Conservation (phyloP, 2,888 invertebrate genomes). For the Apantesis nais region DNA sequence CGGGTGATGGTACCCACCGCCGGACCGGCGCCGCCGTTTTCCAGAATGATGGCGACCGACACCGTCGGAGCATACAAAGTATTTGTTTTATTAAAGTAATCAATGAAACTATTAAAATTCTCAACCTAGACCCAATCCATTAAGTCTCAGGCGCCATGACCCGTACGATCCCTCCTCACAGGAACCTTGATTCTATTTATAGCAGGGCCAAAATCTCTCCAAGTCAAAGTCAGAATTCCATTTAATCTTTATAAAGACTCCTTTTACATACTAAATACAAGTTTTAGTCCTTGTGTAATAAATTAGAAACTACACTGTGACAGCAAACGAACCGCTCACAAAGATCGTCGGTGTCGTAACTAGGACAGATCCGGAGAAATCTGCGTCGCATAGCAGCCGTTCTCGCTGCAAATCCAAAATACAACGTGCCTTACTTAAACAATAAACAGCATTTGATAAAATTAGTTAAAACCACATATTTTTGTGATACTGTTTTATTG, state of each 20-base stretch:
- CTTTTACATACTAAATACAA: constrained; percentile 4
- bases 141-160: not conserved
- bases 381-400: constrained; percentile 2
- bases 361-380: constrained; percentile 15
- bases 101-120: not conserved
- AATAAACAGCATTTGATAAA: not conserved
- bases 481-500: not conserved
- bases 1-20: too few species aligned
- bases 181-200: not conserved
- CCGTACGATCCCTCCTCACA: not conserved
- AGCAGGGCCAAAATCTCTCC: not conserved
- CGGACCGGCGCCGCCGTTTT: too few species aligned
- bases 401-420: constrained; percentile 4
- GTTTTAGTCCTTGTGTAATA: constrained; percentile 15
- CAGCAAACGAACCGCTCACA: constrained; percentile 7
- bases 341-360: constrained; percentile 10
- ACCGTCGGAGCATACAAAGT: not conserved
- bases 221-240: not conserved
- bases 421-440: not conserved
- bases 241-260: not conserved
- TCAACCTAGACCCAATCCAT: not conserved
- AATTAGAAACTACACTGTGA: constrained; percentile 9
- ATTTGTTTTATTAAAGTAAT: not conserved
- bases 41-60: too few species aligned
- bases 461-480: not conserved